Evolutionary conservation across 2,888 invertebrate species (phyloP), one percentile per base, ranked within the genome.

Genomic region (Cheilosia grossa): DNA sequence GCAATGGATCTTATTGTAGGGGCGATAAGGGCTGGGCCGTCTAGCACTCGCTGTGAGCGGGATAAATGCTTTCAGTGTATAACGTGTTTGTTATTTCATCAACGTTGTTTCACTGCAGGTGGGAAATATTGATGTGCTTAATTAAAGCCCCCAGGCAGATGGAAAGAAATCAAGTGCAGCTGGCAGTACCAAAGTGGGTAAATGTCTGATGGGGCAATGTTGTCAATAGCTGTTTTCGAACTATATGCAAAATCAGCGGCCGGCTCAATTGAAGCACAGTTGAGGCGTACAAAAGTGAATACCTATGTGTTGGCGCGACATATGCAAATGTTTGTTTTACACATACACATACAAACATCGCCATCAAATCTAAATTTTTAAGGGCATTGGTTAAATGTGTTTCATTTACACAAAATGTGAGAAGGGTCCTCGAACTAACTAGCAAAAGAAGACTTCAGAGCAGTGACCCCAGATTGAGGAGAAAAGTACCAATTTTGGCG

Each of bases 201-300:
- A 37, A 17, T 33, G 33, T 27, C 5, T 49, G 33, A 9, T 9
- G 9, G 30, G 30, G 30, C 9, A 30, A n/a, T 66, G 27, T 17
- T n/a, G 24, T 37, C 42, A n/a, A 7, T 44, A 53, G 53, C 53
- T 64, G 40, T n/a, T 21, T 6, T 10, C 13, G 15, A 27, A 21
- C 42, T 42, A 37, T 9, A 47, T 37, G 59, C 24, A 37, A 13
- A 10, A 37, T 37, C 10, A 13, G 4, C 13, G 44, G 33, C 27
- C 44, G 4, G 70, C 54, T 24, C 64, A 64, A 64, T 56, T 5
- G 33, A 51, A 64, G 37, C 47, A 49, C 47, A 64, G 49, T 64
- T 74, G 64, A 64, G 74, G 74, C 49, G 19, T 37, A 5, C 17
- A 24, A 40, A 24, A 51, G 24, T 59, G 21, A 33, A 4, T n/a